Evolutionary conservation across 2,113 vertebrate genomes (phyloP).

Genomic region (Callospermophilus lateralis): DNA sequence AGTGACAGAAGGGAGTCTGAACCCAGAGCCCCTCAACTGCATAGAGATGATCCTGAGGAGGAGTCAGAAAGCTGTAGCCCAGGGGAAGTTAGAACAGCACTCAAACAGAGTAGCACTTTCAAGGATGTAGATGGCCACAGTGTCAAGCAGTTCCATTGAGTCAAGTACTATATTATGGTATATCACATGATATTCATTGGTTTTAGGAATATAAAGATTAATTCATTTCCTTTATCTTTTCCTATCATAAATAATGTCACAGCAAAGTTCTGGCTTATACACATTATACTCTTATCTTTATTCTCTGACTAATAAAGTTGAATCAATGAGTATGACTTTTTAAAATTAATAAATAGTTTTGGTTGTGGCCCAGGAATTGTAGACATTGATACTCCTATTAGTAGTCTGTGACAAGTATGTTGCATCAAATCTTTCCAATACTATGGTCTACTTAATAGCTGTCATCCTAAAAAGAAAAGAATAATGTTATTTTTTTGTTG

Average conservation of each 20-base stretch:
- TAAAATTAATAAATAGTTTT: background rate
- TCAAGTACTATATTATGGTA: background rate
- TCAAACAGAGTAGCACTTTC: background rate
- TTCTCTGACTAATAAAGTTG: background rate
- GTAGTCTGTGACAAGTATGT: background rate
- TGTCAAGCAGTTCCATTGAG: background rate
- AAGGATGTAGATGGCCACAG: background rate
- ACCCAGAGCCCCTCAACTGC: background rate
- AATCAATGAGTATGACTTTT: background rate
- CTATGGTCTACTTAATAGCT: background rate
- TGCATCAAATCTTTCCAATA: background rate
- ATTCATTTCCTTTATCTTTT: background rate
- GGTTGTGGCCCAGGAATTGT: background rate
- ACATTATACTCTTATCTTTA: background rate
- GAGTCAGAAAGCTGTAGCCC: background rate
- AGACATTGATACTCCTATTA: background rate
- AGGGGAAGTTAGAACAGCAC: background rate
- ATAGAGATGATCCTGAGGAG: background rate
- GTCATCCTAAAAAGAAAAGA: background rate
- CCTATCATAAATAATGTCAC: background rate
- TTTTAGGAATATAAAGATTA: background rate
- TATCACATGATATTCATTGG: background rate
- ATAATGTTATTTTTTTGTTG: background rate
- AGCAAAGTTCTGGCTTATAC: background rate
- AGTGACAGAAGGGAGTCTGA: background rate